Evolutionary conservation across 1,140 invertebrate genomes (phyloP).

Genomic region (Coptotermes formosanus): DNA sequence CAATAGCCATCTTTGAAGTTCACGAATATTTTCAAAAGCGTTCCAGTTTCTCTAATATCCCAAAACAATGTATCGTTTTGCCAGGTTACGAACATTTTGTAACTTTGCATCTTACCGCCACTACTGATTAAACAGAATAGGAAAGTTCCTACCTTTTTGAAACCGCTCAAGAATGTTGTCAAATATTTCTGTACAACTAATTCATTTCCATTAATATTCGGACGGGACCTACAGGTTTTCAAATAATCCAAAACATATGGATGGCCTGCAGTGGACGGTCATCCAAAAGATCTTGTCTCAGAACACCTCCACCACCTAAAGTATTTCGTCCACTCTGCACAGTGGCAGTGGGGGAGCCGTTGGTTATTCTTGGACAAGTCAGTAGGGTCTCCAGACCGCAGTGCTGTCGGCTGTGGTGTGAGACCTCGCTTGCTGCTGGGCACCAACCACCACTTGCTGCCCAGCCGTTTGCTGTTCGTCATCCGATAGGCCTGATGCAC

Average conservation of each 20-base stretch:
- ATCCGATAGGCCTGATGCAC: neutral
- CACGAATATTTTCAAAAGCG: neutral
- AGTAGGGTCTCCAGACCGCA: constrained; percentile 30
- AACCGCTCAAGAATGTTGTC: no score
- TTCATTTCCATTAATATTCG: neutral
- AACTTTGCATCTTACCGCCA: neutral
- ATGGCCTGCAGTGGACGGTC: no score
- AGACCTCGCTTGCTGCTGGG: constrained; percentile 21
- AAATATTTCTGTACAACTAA: no score
- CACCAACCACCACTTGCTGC: neutral
- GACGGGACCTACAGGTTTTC: neutral
- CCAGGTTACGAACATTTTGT: neutral
- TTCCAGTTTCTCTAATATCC: neutral
- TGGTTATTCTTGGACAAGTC: neutral
- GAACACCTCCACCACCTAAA: neutral
- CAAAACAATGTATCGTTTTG: neutral
- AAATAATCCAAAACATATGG: neutral
- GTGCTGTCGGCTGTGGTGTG: constrained; percentile 31
- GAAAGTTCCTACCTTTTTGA: neutral
- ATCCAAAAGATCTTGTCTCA: no score
- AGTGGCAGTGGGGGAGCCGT: neutral
- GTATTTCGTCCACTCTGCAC: neutral
- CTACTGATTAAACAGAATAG: neutral
- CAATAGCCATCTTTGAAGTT: neutral
- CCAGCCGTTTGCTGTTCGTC: neutral